These are phyloP conservation scores for Diuraphis noxia DNA, from an alignment of 1,140 invertebrate species.

Conservation along the genomic window DNA sequence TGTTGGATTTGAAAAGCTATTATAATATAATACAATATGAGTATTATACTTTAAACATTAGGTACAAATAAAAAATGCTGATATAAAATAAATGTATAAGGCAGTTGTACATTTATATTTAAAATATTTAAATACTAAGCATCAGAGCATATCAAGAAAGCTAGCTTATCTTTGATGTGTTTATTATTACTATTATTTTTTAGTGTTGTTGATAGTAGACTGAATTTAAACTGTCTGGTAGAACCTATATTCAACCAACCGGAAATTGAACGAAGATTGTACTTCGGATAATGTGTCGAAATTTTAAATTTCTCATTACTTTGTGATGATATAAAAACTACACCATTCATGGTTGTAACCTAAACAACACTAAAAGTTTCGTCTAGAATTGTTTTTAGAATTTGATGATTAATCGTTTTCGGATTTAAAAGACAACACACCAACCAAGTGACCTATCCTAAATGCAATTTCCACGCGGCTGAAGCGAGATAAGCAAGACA, in stretches of 20 bases:
- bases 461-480: conserved; percentile 1
- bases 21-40: not conserved
- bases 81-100: not conserved
- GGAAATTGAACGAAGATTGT: conserved; percentile 15
- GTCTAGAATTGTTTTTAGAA: conserved; percentile 11
- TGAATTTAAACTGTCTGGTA: not conserved
- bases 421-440: conserved; percentile 8
- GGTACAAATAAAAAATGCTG: not conserved
- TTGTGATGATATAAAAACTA: conserved; percentile 13
- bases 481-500: conserved; percentile 7
- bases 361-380: not conserved
- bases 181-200: not conserved
- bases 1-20: not conserved
- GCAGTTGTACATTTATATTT: not conserved
- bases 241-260: not conserved
- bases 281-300: not conserved
- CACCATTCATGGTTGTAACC: not conserved
- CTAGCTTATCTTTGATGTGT: not conserved
- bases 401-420: conserved; percentile 34
- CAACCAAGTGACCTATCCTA: conserved; percentile 6
- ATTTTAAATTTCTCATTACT: conserved; percentile 25
- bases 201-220: not conserved
- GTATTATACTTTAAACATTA: not conserved
- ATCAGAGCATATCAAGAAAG: not conserved
- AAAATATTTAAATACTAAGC: not conserved